phyloP scores from a whole-genome alignment of 1,140 invertebrate genomes.

The Drosophila sturtevanti region DNA sequence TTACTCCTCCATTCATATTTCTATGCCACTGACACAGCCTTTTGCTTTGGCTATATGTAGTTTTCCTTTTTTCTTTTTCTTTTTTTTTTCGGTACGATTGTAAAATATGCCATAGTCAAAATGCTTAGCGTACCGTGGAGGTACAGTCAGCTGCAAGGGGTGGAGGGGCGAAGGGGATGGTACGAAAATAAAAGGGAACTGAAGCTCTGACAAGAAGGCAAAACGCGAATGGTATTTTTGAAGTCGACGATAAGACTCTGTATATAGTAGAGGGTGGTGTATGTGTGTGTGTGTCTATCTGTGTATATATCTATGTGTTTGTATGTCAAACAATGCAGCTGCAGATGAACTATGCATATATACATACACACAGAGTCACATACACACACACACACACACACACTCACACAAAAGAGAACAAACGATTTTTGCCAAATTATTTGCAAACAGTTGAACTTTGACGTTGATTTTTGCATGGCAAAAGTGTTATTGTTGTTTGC shows the following conservation, averaged over 20 bases:
- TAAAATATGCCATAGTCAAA: slow-evolving; percentile 61
- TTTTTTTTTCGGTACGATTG: slow-evolving; percentile 48
- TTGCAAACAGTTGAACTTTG: slow-evolving; percentile 74
- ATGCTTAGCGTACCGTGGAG: slow-evolving; percentile 57
- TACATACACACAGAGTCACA: too few relatives aligned
- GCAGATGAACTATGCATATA: slow-evolving; percentile 57
- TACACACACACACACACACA: slow-evolving; percentile 24
- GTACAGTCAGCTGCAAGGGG: background rate
- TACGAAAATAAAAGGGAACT: background rate
- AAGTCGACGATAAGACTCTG: slow-evolving; percentile 50
- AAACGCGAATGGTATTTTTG: slow-evolving; percentile 58
- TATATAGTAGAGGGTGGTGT: background rate
- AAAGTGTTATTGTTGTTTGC: slow-evolving; percentile 44
- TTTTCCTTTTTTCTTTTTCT: slow-evolving; percentile 3
- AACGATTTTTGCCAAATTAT: slow-evolving; percentile 74
- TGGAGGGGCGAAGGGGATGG: background rate
- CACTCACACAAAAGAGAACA: slow-evolving; percentile 32
- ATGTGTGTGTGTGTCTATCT: slow-evolving; percentile 16
- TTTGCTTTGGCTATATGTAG: slow-evolving; percentile 22
- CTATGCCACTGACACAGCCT: slow-evolving; percentile 35
- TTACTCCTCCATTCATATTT: slow-evolving; percentile 17
- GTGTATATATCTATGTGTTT: slow-evolving; percentile 16
- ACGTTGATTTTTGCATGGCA: slow-evolving; percentile 70
- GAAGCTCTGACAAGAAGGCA: slow-evolving; percentile 47
- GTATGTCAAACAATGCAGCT: slow-evolving; percentile 65